Percentiles rank a stretch among this genome's conserved stretches.
phyloP scores from a whole-genome alignment of 2,113 vertebrate genomes.

The Chitala chitala region DNA sequence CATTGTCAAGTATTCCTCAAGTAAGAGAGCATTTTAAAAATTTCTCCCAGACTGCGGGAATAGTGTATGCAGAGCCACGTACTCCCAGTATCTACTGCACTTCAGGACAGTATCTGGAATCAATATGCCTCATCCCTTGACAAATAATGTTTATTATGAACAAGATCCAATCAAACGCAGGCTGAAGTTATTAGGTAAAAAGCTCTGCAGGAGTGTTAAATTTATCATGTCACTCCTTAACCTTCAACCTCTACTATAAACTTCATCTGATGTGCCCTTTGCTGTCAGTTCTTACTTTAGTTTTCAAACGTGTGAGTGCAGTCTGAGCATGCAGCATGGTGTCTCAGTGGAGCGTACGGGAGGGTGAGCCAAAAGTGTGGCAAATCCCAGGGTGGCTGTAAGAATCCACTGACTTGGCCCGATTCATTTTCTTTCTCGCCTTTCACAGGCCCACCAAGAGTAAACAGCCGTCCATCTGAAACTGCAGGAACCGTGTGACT shows the following conservation, averaged over 20 bases:
- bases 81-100: background rate
- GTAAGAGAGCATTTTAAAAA: too few species aligned
- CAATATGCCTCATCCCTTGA: slow-evolving; percentile 25
- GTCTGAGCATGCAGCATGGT: background rate
- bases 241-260: slow-evolving; percentile 14
- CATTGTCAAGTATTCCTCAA: too few species aligned
- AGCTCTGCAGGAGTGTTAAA: slow-evolving; percentile 11
- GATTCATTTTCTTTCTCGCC: background rate
- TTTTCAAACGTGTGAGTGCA: too few species aligned
- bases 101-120: slow-evolving; percentile 29
- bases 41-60: background rate
- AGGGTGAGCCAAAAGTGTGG: background rate
- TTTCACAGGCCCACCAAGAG: background rate
- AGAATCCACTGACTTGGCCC: background rate
- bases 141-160: slow-evolving; percentile 20
- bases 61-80: background rate
- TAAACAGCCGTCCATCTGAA: background rate
- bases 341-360: background rate
- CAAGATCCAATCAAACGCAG: slow-evolving; percentile 18
- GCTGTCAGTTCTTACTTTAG: too few species aligned
- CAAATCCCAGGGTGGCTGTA: background rate
- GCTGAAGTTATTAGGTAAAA: slow-evolving; percentile 18
- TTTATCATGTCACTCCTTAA: slow-evolving; percentile 10
- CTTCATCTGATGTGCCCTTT: too few species aligned
- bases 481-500: background rate